phyloP scores from a whole-genome alignment of 2,113 vertebrate species.

The Orthonyx spaldingii region DNA sequence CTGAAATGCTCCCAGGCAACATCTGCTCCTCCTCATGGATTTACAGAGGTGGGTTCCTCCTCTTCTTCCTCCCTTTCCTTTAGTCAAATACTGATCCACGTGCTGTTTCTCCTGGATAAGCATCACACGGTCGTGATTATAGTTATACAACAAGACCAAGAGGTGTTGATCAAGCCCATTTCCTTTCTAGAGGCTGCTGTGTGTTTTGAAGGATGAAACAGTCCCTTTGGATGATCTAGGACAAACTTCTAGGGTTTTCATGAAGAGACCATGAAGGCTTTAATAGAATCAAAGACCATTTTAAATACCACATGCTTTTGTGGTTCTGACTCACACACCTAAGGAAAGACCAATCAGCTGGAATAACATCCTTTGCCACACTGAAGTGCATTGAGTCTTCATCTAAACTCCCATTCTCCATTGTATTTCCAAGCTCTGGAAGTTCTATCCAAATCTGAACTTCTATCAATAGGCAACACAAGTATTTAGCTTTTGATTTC shows the following conservation, averaged over 20 bases:
- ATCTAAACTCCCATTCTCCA: neutral
- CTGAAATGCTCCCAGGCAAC: neutral
- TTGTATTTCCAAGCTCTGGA: neutral
- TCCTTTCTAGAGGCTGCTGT: neutral
- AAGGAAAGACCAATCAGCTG: neutral
- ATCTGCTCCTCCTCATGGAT: neutral
- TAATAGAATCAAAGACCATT: neutral
- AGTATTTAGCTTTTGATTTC: neutral
- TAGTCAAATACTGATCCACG: neutral
- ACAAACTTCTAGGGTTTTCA: neutral
- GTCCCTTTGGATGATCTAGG: neutral
- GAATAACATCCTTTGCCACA: neutral
- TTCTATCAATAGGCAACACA: neutral
- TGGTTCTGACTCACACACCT: neutral
- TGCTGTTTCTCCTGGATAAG: neutral
- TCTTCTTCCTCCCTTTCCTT: neutral
- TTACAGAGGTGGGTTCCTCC: neutral
- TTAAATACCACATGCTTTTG: neutral
- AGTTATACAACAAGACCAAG: neutral
- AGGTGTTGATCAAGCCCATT: fast-evolving
- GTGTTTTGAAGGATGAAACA: neutral
- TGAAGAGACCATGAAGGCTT: neutral
- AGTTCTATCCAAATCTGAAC: too few species aligned
- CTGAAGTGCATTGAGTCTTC: neutral
- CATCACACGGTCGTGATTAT: neutral